Percentiles rank a stretch among this genome's conserved stretches.
Evolutionary conservation across 2,797 vertebrate genomes (phyloP).

Genomic region (Danio tinwini): DNA sequence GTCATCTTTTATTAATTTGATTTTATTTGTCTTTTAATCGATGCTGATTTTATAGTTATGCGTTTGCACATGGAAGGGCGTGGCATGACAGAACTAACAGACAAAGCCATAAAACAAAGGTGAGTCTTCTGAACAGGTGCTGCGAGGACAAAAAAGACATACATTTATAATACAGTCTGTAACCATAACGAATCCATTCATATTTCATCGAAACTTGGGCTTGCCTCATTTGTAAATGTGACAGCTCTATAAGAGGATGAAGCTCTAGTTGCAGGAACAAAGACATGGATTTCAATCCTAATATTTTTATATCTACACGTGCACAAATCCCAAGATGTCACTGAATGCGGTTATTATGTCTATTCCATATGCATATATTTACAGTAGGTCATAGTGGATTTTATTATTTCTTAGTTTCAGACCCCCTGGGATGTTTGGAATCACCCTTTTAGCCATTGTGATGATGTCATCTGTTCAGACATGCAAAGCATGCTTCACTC

Average conservation of each 20-base stretch:
- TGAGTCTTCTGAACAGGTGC: constrained; percentile 53
- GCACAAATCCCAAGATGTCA: not conserved
- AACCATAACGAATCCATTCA: not conserved
- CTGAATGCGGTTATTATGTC: not conserved
- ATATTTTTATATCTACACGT: not conserved
- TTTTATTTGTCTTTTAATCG: not conserved
- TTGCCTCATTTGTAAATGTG: constrained; percentile 10
- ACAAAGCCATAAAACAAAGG: constrained; percentile 63
- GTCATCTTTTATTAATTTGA: not conserved
- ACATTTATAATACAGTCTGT: not conserved
- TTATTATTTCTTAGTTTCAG: constrained; percentile 2
- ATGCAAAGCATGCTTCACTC: constrained; percentile 55
- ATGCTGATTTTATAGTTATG: not conserved
- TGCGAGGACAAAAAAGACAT: not conserved
- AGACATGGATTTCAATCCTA: constrained; percentile 10
- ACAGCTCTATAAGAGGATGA: not conserved
- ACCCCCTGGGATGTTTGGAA: constrained; percentile 18
- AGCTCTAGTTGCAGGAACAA: constrained; percentile 20
- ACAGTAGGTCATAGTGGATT: not conserved
- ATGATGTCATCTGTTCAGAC: constrained; percentile 61
- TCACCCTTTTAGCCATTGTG: constrained; percentile 27
- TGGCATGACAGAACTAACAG: constrained; percentile 57
- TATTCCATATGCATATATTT: not conserved
- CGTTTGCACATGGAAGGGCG: constrained; percentile 52
- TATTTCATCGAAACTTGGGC: constrained; percentile 12